Evolutionary conservation across 2,888 invertebrate species (phyloP).

Genomic region (Phragmatobia fuliginosa): DNA sequence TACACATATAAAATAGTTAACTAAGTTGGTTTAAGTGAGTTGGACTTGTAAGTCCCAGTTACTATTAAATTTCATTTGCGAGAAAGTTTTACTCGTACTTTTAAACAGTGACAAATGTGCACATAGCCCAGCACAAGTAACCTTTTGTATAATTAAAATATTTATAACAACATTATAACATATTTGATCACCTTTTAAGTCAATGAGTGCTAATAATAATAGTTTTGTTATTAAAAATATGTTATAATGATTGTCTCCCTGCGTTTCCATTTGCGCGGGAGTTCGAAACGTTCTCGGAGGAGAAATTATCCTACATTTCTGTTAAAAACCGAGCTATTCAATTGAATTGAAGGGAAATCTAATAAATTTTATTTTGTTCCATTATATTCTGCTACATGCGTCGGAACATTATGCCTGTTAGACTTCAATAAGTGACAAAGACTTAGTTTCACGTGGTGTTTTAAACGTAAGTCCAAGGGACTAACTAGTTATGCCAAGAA

Average conservation of each 20-base stretch:
- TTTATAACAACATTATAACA: constrained; percentile 15
- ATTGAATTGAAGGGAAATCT: neutral
- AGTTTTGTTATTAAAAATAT: constrained; percentile 7
- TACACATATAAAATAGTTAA: neutral
- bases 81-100: neutral
- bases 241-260: constrained; percentile 32
- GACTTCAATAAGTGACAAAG: neutral
- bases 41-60: neutral
- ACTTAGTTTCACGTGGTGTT: neutral
- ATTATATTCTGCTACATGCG: too few species aligned
- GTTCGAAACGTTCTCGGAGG: constrained; percentile 53
- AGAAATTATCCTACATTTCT: constrained; percentile 13
- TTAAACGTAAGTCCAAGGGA: neutral
- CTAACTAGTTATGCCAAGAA: neutral
- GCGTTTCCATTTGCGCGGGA: constrained; percentile 29
- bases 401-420: too few species aligned
- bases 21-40: too few species aligned
- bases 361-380: neutral
- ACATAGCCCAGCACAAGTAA: constrained; percentile 12
- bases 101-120: constrained; percentile 11
- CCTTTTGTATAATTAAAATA: constrained; percentile 14
- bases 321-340: neutral
- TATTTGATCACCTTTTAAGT: neutral
- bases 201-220: neutral
- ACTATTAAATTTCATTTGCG: neutral